Base-by-base conservation (phyloP, 64 coral and sea anemone genomes). In the Actinia equina region DNA sequence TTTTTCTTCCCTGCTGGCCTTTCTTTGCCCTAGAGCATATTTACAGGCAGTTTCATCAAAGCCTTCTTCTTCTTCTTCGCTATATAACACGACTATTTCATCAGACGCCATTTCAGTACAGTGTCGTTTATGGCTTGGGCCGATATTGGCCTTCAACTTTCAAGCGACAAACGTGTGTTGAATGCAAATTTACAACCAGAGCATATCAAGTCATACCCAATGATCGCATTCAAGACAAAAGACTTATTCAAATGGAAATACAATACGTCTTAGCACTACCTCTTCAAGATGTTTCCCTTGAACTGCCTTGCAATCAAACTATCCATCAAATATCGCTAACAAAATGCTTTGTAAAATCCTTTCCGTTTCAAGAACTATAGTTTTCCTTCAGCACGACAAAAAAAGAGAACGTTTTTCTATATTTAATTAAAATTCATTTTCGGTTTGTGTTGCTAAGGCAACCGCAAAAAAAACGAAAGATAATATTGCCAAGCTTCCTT, bases 211-310 rank as follows among this genome's bases (percentile, higher is more conserved):
- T 69, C 63, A 23, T 20, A 20, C 23, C 63, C 63, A 74, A 74
- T 74, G 23, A 65, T 65, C 62, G 69, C 26, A 30, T 74, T 74
- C 62, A 74, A 74, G 69, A 74, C 69, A 74, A 74, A 30, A 41
- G 23, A 74, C 69, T 74, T 26, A 74, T 74, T 74, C 26, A 30
- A 15, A 30, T 41, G 69, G 9, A 74, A 41, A 74, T 41, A 26
- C 27, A 42, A 74, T 41, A 74, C 20, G 25, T 57, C 55, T 14
- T 12, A 74, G 7, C 69, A 41, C n/a, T 23, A 74, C 20, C 69
- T 27, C 7, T 41, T 41, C 3, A 74, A 69, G 20, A 69, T 23
- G 5, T 49, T 4, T 49, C 46, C 7, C 55, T 16, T 57, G 55
- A 20, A 7, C 20, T 65, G 9, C 62, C 62, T 22, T 65, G 19